Base-by-base conservation (phyloP, 2,888 invertebrate genomes). In the Labia minor region DNA sequence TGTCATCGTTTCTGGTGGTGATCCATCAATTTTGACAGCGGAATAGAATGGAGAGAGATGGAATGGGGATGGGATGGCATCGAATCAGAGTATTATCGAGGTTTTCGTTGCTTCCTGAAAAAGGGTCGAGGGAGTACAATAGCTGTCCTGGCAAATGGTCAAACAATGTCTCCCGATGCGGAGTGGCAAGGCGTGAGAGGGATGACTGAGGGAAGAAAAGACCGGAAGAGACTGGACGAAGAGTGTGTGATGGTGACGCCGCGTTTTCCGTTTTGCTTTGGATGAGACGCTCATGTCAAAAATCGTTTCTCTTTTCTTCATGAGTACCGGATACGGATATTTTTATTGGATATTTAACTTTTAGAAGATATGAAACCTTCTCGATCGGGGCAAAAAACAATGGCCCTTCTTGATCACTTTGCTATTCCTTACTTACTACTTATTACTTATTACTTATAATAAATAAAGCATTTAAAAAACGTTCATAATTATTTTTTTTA, bases 281-380 rank as follows among this genome's bases (percentile, higher is more conserved):
- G 14, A 11, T n/a, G n/a, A 4, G 3, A 3, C 14, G 14, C 2
- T 49, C 14, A 33, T 49, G 49, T 49, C 49, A 49, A 49, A 49
- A 26, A 49, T 49, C 14, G 14, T 14, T 49, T 49, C 49, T 49
- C n/a, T 49, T 49, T n/a, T 33, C 6, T 14, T 49, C 8, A n/a
- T n/a, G n/a, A 49, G 14, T n/a, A 8, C 49, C 49, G 49, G 49
- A 49, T 49, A 49, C 49, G 49, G 14, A 49, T 14, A 49, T 16
- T 49, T 49, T 49, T 49, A 49, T 49, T 49, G 49, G 49, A 49
- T 49, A 49, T 49, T 49, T 49, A 49, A 49, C 49, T n/a, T n/a
- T n/a, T n/a, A n/a, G n/a, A n/a, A n/a, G n/a, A n/a, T n/a, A n/a
- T n/a, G n/a, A n/a, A n/a, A n/a, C n/a, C n/a, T n/a, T n/a, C n/a